A percentile compares a stretch with the other conserved stretches of the same genome.
Evolutionary conservation across 2,888 invertebrate genomes (phyloP).

Genomic region (Tanypteryx hageni): DNA sequence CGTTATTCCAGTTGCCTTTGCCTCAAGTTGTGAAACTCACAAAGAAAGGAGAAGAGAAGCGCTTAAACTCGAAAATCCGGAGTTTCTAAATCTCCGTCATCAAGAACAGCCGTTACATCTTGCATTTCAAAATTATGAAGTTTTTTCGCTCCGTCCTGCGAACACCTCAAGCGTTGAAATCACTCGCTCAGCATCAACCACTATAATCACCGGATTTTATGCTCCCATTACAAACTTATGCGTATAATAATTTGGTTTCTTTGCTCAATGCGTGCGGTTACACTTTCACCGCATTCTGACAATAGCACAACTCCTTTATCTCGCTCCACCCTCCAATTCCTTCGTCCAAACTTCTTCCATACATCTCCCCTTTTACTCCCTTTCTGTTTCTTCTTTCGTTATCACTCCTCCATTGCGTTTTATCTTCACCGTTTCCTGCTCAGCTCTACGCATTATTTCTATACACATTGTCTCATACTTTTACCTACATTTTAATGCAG

Average conservation of each 20-base stretch:
- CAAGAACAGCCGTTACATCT: constrained; percentile 31
- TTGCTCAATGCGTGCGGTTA: constrained; percentile 49
- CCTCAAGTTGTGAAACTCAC: too few relatives aligned
- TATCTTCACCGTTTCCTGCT: not conserved
- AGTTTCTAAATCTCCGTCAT: not conserved
- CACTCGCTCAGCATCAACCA: constrained; percentile 58
- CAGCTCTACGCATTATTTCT: too few relatives aligned
- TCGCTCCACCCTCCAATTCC: not conserved
- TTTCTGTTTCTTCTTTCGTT: not conserved
- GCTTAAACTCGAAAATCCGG: too few relatives aligned
- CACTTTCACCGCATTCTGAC: constrained; percentile 46
- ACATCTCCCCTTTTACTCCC: not conserved
- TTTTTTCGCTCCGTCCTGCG: constrained; percentile 33
- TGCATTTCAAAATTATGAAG: constrained; percentile 51
- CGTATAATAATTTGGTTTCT: constrained; percentile 46
- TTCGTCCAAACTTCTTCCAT: not conserved
- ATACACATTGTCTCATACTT: too few relatives aligned
- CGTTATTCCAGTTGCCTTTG: too few relatives aligned
- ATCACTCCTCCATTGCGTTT: not conserved
- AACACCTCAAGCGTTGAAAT: constrained; percentile 63
- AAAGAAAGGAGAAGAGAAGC: too few relatives aligned
- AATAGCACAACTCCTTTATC: not conserved
- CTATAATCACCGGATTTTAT: constrained; percentile 62
- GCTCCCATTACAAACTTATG: constrained; percentile 46
- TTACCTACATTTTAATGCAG: too few relatives aligned